Conservation (phyloP, 2,888 invertebrate species). For the Melanostoma scalare region DNA sequence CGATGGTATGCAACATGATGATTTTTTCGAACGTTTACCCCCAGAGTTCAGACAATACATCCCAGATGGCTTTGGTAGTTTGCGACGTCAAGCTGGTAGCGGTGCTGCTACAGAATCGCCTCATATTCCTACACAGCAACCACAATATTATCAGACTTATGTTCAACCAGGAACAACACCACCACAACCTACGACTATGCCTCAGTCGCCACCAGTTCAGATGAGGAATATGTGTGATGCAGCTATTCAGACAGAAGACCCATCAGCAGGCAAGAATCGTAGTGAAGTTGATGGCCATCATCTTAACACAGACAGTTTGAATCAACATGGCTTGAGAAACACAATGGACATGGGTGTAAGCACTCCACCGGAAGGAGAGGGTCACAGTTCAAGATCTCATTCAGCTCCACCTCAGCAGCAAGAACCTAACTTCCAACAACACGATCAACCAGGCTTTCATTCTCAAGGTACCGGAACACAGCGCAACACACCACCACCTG, state of each 20-base stretch:
- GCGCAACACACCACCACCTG: slow-evolving; percentile 72
- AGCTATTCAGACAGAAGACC: slow-evolving; percentile 82
- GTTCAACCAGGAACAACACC: slow-evolving; percentile 71
- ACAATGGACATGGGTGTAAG: slow-evolving; percentile 90
- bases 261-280: slow-evolving; percentile 72
- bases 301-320: slow-evolving; percentile 80
- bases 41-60: slow-evolving; percentile 81
- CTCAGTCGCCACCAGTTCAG: slow-evolving; percentile 77
- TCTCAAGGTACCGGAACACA: slow-evolving; percentile 72
- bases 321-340: slow-evolving; percentile 88
- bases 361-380: slow-evolving; percentile 83
- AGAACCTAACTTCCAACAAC: slow-evolving; percentile 77
- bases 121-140: slow-evolving; percentile 73
- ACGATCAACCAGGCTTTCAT: slow-evolving; percentile 73
- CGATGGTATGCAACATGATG: slow-evolving; percentile 72
- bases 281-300: slow-evolving; percentile 77
- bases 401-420: slow-evolving; percentile 88
- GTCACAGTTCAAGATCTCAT: slow-evolving; percentile 86
- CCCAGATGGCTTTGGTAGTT: slow-evolving; percentile 79
- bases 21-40: slow-evolving; percentile 81
- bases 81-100: slow-evolving; percentile 74
- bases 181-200: slow-evolving; percentile 68
- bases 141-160: slow-evolving; percentile 74
- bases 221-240: slow-evolving; percentile 80
- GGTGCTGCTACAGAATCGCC: slow-evolving; percentile 69